phyloP scores from a whole-genome alignment of 2,797 vertebrate species.

The Lacerta agilis region DNA sequence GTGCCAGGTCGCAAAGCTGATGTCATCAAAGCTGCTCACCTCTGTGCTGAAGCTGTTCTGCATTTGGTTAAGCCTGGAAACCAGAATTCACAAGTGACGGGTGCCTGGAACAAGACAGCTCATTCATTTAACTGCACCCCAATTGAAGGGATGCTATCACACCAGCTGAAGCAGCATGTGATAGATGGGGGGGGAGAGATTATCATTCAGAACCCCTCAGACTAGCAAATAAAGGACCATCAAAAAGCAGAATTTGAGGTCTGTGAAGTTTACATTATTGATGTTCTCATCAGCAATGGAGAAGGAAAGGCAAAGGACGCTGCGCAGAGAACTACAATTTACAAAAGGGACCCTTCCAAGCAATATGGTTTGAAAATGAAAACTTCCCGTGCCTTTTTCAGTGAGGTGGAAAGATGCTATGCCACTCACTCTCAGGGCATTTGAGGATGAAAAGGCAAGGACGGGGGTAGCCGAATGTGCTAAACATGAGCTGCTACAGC shows the following conservation, averaged over 20 bases:
- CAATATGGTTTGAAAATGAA: conserved; percentile 99
- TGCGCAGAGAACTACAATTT: conserved; percentile 97
- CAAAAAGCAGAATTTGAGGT: conserved; percentile 98
- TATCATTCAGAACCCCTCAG: conserved; percentile 96
- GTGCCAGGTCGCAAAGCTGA: conserved; percentile 93
- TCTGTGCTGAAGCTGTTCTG: conserved; percentile 95
- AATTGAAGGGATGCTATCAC: conserved; percentile 97
- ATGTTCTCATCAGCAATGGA: conserved; percentile 95
- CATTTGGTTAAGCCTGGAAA: conserved; percentile 97
- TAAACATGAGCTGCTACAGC: conserved; percentile 97
- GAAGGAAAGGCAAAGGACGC: conserved; percentile 98
- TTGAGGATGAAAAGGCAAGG: conserved; percentile 96
- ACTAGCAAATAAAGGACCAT: conserved; percentile 99
- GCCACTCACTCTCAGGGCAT: conserved; percentile 96
- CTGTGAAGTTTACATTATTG: conserved; percentile 96
- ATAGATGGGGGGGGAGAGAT: conserved; percentile 98
- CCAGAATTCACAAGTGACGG: conserved; percentile 97
- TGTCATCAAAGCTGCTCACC: conserved; percentile 92
- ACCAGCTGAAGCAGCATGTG: conserved; percentile 96
- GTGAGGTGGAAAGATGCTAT: conserved; percentile 95
- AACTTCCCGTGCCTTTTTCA: conserved; percentile 96
- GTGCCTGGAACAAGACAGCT: conserved; percentile 98
- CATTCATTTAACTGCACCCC: conserved; percentile 96
- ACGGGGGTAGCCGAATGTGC: conserved; percentile 96
- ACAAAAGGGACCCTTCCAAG: conserved; percentile 96